Base-by-base conservation (phyloP, 2,888 invertebrate genomes). In the Sympetrum striolatum region DNA sequence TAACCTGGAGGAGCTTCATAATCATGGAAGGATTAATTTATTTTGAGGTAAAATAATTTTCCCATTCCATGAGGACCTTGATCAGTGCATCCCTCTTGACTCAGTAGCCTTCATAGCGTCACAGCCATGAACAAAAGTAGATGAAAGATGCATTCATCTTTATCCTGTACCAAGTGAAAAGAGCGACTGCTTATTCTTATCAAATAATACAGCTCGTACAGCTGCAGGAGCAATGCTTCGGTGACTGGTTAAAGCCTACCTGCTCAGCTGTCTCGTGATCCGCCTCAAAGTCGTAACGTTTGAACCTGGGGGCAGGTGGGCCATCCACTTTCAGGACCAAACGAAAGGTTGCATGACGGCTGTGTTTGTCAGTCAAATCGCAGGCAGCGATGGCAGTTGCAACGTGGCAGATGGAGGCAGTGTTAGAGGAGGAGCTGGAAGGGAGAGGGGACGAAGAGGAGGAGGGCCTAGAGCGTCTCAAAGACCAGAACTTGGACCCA, bases 381-480 rank as follows among this genome's bases (percentile, higher is more conserved):
- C 98, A 98, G 95, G 97, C 97, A 0, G 97, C 98, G 91, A 98
- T 96, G 37, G 96, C 96, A 93, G 98, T 98, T 93, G 98, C 98
- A 92, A 96, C 96, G 94, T 98, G 97, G 60, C 86, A 86, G 37
- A 86, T 86, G 31, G 86, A 86, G 37, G 86, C 60, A 37, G 86
- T 60, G 37, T 60, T 86, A 60, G 86, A 60, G 8, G 86, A 86
- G 18, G 82, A n/a, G n/a, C 53, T 15, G 2, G 86, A 86, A 37
- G 86, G 86, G 31, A 86, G 60, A 31, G 86, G 64, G 37, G 86
- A 86, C 4, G 86, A 86, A 12, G 86, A 86, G 18, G 86, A 86
- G 60, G 86, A 90, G 91, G 97, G 96, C 90, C 97, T 96, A 80
- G 98, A 96, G 93, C 97, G 97, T 92, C 97, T 96, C 93, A 96